Percentiles rank a stretch among this genome's conserved stretches.
phyloP scores from a whole-genome alignment of 2,888 invertebrate genomes.

The Tachina lurida region DNA sequence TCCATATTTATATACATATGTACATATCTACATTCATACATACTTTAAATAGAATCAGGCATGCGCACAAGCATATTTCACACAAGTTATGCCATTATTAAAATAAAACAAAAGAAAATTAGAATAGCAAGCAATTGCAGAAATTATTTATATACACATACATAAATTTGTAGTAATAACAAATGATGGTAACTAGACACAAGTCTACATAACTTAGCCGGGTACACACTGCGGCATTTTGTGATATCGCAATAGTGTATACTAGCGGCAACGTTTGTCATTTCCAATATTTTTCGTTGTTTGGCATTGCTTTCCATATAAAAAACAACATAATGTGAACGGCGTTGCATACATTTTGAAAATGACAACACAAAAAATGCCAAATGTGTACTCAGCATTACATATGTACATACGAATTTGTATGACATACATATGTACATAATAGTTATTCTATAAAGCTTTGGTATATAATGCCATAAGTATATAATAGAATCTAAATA shows the following conservation, averaged over 20 bases:
- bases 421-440: background rate
- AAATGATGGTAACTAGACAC: conserved; percentile 28
- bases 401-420: too few relatives aligned
- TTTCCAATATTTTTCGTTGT: too few relatives aligned
- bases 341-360: too few relatives aligned
- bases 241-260: too few relatives aligned
- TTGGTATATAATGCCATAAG: background rate
- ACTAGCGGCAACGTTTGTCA: too few relatives aligned
- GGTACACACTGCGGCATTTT: too few relatives aligned
- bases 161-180: conserved; percentile 5
- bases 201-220: too few relatives aligned
- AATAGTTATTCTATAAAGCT: background rate
- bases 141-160: conserved; percentile 34
- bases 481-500: conserved; percentile 5
- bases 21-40: too few relatives aligned
- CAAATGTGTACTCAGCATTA: too few relatives aligned
- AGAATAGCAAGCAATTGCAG: background rate
- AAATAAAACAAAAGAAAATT: conserved; percentile 44
- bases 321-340: too few relatives aligned
- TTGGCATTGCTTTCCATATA: too few relatives aligned
- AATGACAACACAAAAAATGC: too few relatives aligned
- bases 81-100: conserved; percentile 58
- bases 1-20: background rate
- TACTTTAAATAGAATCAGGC: conserved; percentile 55
- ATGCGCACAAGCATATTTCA: conserved; percentile 69